Base-by-base conservation (phyloP, 2,797 vertebrate species). In the Chaetodon trifasciatus region DNA sequence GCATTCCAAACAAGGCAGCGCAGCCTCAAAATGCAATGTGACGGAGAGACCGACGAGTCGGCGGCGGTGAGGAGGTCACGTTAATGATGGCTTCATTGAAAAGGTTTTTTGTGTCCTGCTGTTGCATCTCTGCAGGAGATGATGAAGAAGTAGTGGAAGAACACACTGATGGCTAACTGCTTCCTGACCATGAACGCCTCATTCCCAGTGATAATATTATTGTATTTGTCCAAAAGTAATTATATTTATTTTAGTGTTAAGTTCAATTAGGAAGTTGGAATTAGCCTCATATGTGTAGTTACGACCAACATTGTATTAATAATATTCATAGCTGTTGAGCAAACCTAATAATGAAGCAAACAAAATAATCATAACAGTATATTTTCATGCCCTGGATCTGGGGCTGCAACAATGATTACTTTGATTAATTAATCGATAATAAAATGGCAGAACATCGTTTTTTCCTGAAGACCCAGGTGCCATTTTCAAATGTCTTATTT, bases 1-100 rank as follows among this genome's bases (percentile, higher is more conserved):
- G 39, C 56, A 65, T 84, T 85, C 68, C 81, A 87, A 90, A 81
- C 58, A 60, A 69, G 61, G 49, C 39, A 37, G 76, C 74, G 57
- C 37, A 24, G 65, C 75, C 35, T 77, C 42, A 58, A 58, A 58
- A 58, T 1, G 16, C 19, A 11, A 1, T 42, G 65, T 3, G 5
- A 11, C 7, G 2, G 15, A 19, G 17, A 44, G 21, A 61, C 53
- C 10, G 58, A 77, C 70, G 42, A 73, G 21, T 42, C 63, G 23
- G 4, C 46, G 47, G 15, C 11, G 46, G 35, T 3, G 9, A 4
- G 2, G 53, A 44, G 39, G 55, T 77, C 57, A 46, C 44, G 13
- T 16, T 17, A 17, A 40, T 28, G 63, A 37, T 67, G 13, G 8
- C 23, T 17, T 32, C 3, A 66, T 19, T 44, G 19, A 44, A 46